Conservation (phyloP, 2,113 vertebrate species). For the Verasper variegatus region DNA sequence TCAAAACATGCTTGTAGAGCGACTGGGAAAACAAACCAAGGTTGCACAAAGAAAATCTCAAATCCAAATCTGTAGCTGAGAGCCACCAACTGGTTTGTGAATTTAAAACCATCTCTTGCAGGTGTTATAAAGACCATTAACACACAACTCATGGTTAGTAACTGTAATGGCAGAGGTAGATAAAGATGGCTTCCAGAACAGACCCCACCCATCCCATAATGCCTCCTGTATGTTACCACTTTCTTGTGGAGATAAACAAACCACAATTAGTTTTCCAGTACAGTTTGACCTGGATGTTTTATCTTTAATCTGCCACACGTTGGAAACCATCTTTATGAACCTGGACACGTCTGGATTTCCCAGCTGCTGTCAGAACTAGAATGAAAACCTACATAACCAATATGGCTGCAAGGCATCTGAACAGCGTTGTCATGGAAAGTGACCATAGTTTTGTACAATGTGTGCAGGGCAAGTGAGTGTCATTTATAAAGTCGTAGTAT, state of each 20-base stretch:
- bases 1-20: slow-evolving; percentile 63
- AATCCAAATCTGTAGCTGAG: neutral
- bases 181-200: slow-evolving; percentile 38
- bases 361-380: slow-evolving; percentile 34
- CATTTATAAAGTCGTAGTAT: neutral
- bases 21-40: slow-evolving; percentile 23
- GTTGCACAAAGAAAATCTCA: neutral
- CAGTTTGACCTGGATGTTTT: neutral
- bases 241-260: neutral
- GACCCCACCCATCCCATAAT: neutral
- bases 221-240: neutral
- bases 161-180: slow-evolving; percentile 7
- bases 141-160: slow-evolving; percentile 5
- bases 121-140: neutral
- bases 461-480: neutral
- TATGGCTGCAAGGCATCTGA: neutral
- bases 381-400: slow-evolving; percentile 4
- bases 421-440: slow-evolving; percentile 34
- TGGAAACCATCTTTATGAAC: slow-evolving; percentile 40
- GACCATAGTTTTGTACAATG: neutral
- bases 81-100: neutral
- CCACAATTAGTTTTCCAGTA: neutral
- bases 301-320: neutral
- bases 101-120: neutral
- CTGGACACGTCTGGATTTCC: neutral